These are phyloP conservation scores for Hymenopus coronatus DNA, from an alignment of 2,888 invertebrate genomes.

Conservation along the genomic window DNA sequence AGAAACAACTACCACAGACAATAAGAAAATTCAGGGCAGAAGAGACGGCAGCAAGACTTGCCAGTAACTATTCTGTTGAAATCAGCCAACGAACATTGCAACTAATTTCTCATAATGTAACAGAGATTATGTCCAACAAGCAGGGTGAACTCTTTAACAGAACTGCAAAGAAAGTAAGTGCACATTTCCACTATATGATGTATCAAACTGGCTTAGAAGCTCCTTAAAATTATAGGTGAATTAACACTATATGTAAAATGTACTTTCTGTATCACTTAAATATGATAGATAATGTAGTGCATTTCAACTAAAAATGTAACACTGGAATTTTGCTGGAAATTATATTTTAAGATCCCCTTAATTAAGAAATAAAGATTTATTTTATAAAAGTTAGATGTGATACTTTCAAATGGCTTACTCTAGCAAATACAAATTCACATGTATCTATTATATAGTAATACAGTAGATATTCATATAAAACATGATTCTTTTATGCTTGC, in stretches of 20 bases:
- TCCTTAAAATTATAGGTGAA: too few species aligned
- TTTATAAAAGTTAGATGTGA: too few species aligned
- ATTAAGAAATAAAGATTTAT: too few species aligned
- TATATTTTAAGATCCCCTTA: too few species aligned
- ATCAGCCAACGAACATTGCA: conserved; percentile 77
- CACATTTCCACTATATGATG: background rate
- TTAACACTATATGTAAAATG: too few species aligned
- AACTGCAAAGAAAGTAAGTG: conserved; percentile 71
- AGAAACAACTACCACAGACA: conserved; percentile 79
- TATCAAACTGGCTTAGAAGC: background rate
- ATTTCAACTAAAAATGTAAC: too few species aligned
- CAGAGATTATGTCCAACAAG: conserved; percentile 84
- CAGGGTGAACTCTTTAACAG: conserved; percentile 81
- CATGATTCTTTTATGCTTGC: background rate
- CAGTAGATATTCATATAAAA: background rate
- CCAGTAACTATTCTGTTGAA: conserved; percentile 74
- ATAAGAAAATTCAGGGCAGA: conserved; percentile 83
- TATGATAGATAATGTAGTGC: too few species aligned
- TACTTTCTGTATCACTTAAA: too few species aligned
- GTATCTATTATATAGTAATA: background rate
- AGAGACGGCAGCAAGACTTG: conserved; percentile 67
- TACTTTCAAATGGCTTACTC: too few species aligned
- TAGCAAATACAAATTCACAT: background rate
- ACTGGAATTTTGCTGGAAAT: too few species aligned
- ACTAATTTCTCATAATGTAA: conserved; percentile 80